Evolutionary conservation across 2,888 invertebrate species (phyloP).

Genomic region (Petrophora chlorosata): DNA sequence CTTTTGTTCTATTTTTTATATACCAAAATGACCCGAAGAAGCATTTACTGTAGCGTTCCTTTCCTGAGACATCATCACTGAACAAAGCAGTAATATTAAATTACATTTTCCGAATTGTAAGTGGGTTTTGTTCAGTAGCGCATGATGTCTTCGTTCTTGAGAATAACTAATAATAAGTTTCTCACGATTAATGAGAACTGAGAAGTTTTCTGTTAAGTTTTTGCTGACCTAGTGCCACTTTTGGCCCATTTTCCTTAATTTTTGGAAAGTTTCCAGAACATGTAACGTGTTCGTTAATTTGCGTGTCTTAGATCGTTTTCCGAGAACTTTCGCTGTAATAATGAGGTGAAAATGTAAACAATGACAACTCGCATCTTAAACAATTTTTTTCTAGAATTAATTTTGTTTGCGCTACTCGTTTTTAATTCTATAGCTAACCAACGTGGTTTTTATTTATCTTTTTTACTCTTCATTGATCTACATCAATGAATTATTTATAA

Average conservation of each 20-base stretch:
- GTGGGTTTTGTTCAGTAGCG: background rate
- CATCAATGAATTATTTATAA: background rate
- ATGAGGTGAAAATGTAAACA: conserved; percentile 5
- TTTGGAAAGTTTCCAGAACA: conserved; percentile 25
- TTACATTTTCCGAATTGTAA: background rate
- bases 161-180: background rate
- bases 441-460: conserved; percentile 1
- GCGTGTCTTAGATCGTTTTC: conserved; percentile 9
- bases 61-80: too few species aligned
- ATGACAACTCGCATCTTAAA: too few species aligned
- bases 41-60: too few species aligned
- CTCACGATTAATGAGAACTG: conserved; percentile 1
- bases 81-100: background rate
- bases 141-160: background rate
- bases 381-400: conserved; percentile 8
- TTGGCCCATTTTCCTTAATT: conserved; percentile 18
- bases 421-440: too few species aligned
- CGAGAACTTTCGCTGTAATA: conserved; percentile 9
- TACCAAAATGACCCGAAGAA: background rate
- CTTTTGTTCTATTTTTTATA: too few species aligned
- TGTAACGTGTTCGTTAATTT: conserved; percentile 7
- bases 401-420: conserved; percentile 1
- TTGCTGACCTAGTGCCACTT: conserved; percentile 14
- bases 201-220: conserved; percentile 5
- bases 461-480: background rate